phyloP scores from a whole-genome alignment of 2,888 invertebrate species.

The Herminia tarsipennalis region DNA sequence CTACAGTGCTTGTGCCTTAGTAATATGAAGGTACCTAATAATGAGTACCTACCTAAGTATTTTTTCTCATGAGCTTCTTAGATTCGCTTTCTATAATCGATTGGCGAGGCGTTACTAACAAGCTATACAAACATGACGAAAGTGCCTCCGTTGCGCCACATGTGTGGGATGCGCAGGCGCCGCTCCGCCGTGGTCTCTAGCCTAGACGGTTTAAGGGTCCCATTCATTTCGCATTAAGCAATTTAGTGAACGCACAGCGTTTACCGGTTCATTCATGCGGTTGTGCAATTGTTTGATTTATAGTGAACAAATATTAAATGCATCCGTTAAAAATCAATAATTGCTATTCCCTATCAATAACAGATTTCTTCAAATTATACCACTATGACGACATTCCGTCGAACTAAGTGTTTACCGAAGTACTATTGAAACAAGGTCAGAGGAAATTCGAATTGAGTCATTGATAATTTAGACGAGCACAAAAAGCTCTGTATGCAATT shows the following conservation, averaged over 20 bases:
- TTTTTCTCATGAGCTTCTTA: constrained; percentile 52
- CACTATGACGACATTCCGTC: no score
- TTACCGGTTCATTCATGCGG: constrained; percentile 79
- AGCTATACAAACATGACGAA: constrained; percentile 79
- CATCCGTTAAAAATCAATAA: no score
- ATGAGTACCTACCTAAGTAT: no score
- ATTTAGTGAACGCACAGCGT: constrained; percentile 78
- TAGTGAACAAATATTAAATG: constrained; percentile 26
- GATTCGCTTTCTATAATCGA: constrained; percentile 75
- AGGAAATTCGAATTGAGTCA: constrained; percentile 37
- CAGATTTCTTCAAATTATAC: no score
- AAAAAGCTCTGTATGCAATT: constrained; percentile 18
- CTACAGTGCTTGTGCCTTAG: no score
- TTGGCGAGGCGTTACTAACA: constrained; percentile 72
- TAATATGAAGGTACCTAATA: constrained; percentile 40
- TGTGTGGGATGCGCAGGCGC: constrained; percentile 82
- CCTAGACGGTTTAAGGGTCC: constrained; percentile 73
- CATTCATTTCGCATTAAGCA: constrained; percentile 84
- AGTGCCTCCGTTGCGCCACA: constrained; percentile 82
- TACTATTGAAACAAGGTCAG: constrained; percentile 39
- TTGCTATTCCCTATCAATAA: no score
- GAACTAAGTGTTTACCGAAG: no score
- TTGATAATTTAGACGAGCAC: constrained; percentile 15
- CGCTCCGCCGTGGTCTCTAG: constrained; percentile 63
- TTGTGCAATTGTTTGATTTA: constrained; percentile 66